These are phyloP conservation scores for Squalus acanthias DNA, from an alignment of 2,797 vertebrate genomes.

Conservation along the genomic window DNA sequence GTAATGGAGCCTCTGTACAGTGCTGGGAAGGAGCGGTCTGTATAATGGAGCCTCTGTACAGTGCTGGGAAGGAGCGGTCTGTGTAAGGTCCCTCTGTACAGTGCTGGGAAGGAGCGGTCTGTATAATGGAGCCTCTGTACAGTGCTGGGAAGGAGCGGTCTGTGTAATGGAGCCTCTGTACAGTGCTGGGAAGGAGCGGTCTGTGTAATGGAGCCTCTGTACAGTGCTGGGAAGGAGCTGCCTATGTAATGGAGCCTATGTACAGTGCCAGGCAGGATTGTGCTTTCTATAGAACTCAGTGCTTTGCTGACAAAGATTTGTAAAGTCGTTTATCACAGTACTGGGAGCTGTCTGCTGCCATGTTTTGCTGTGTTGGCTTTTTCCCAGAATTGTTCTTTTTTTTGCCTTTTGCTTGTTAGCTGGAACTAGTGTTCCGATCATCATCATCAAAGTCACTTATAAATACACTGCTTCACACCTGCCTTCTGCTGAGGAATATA, in stretches of 20 bases:
- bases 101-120: neutral
- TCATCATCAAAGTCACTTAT: slow-evolving; percentile 10
- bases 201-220: no score
- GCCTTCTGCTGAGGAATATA: neutral
- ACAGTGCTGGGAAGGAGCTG: no score
- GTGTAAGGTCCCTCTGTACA: neutral
- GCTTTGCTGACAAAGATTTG: slow-evolving; percentile 39
- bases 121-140: neutral
- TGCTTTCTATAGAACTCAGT: neutral
- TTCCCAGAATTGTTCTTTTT: neutral
- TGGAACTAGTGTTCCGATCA: neutral
- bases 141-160: neutral
- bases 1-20: no score
- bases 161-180: no score
- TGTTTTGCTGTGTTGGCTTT: slow-evolving; percentile 25
- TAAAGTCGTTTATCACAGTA: slow-evolving; percentile 49
- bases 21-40: neutral
- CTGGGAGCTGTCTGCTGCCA: neutral
- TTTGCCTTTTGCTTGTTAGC: neutral
- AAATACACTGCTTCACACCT: slow-evolving; percentile 16
- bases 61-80: neutral
- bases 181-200: no score
- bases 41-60: neutral
- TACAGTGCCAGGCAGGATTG: neutral
- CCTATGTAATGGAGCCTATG: neutral